Evolutionary conservation across 1,140 invertebrate species (phyloP).

Genomic region (Oncopodura yosiiana): DNA sequence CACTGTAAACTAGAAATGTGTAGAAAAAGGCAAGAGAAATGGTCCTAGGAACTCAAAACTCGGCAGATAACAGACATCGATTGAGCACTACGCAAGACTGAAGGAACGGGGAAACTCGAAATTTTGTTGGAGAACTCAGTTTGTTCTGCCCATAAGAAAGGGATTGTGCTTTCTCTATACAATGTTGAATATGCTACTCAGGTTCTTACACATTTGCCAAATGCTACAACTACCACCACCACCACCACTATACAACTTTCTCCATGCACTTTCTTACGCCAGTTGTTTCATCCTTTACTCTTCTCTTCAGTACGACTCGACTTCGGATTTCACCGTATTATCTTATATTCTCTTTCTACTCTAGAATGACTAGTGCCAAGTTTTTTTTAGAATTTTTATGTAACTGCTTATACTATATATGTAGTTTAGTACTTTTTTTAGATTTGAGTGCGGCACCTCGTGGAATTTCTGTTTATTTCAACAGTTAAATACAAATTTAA

Average conservation of each 20-base stretch:
- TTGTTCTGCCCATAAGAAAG: not conserved
- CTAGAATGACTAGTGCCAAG: too few relatives aligned
- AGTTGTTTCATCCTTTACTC: too few relatives aligned
- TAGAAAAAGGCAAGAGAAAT: slow-evolving; percentile 7
- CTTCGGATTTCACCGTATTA: too few relatives aligned
- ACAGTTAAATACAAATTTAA: too few relatives aligned
- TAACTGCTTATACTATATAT: too few relatives aligned
- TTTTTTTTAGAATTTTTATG: too few relatives aligned
- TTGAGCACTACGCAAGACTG: slow-evolving; percentile 31
- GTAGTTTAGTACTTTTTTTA: too few relatives aligned
- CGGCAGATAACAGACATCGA: slow-evolving; percentile 22
- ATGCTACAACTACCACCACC: not conserved
- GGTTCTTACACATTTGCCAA: not conserved
- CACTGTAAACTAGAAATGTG: not conserved
- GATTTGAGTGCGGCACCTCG: too few relatives aligned
- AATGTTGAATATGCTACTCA: not conserved
- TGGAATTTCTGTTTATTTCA: too few relatives aligned
- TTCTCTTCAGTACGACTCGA: too few relatives aligned
- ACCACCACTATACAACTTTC: not conserved
- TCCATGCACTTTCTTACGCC: slow-evolving; percentile 1
- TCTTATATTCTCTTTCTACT: too few relatives aligned
- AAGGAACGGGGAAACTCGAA: slow-evolving; percentile 16
- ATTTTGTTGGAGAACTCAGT: slow-evolving; percentile 2
- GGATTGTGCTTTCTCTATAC: not conserved
- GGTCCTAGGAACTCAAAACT: slow-evolving; percentile 5